Base-by-base conservation (phyloP, 2,113 vertebrate genomes). In the Prunella fulvescens region DNA sequence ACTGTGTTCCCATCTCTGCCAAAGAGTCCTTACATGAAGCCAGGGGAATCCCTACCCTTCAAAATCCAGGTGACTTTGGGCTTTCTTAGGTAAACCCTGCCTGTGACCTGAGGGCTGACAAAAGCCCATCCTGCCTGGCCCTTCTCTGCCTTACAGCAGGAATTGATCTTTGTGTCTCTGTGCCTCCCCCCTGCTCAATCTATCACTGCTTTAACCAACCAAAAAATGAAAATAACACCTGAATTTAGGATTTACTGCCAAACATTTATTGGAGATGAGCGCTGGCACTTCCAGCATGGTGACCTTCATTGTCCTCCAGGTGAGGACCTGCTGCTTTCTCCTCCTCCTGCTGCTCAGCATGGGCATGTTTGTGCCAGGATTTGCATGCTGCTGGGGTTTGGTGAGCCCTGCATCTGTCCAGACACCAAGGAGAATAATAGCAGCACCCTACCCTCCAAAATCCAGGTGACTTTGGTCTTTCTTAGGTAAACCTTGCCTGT, bases 391-490 rank as follows among this genome's bases (percentile, higher is more conserved):
- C 29, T 90, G 89, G 88, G 54, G 18, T 33, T n/a, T 56, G 86
- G 94, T 47, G 90, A 93, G 96, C 90, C 86, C 88, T 92, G 94
- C 61, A 12, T 89, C 79, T 96, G 94, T 88, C 50, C 70, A 96
- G 96, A 91, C 10, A 13, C 92, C 29, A 19, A 85, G 96, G 96
- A 94, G 97, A 78, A 64, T 67, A 37, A 37, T 9, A 37, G 37
- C 37, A 37, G 9, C 37, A 37, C 66, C 35, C 33, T 22, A 0
- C 12, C 66, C 61, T 74, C 37, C 48, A 13, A 42, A 80, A 61
- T 56, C 40, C 81, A 50, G 24, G 11, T 33, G 29, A 8, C 65
- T 60, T 16, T 24, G 60, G 5, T 57, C 8, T 25, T 54, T 31
- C 78, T 24, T 35, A 35, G 4, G 16, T 22, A 29, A 90, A 80